Percentiles rank a stretch among this genome's conserved stretches.
phyloP scores from a whole-genome alignment of 2,888 invertebrate genomes.

The Ochropacha duplaris region DNA sequence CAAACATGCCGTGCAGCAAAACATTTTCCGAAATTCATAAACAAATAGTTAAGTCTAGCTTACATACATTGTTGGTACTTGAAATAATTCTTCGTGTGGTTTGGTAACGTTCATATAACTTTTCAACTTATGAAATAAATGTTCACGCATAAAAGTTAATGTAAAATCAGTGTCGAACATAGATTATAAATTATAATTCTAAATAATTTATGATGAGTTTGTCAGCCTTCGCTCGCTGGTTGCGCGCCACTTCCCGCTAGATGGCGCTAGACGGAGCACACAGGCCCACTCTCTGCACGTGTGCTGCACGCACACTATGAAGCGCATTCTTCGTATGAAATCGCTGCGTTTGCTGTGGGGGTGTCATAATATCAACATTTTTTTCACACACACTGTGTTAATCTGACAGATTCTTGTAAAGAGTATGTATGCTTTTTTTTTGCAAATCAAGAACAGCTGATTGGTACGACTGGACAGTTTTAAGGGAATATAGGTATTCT shows the following conservation, averaged over 20 bases:
- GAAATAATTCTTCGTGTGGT: background rate
- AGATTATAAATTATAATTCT: slow-evolving; percentile 59
- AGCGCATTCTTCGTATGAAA: slow-evolving; percentile 7
- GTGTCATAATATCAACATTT: slow-evolving; percentile 43
- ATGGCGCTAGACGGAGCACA: slow-evolving; percentile 61
- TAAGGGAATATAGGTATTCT: slow-evolving; percentile 18
- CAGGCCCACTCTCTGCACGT: slow-evolving; percentile 47
- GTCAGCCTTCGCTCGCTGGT: slow-evolving; percentile 71
- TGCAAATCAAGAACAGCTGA: slow-evolving; percentile 50
- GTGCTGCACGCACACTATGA: slow-evolving; percentile 58
- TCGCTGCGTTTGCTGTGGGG: slow-evolving; percentile 38
- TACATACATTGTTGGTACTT: slow-evolving; percentile 16
- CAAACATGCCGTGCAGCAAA: slow-evolving; percentile 58
- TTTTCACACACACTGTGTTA: slow-evolving; percentile 49
- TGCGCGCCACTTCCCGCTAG: slow-evolving; percentile 58
- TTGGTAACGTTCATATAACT: slow-evolving; percentile 1
- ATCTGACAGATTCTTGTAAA: slow-evolving; percentile 32
- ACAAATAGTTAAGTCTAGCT: slow-evolving; percentile 48
- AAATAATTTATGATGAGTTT: slow-evolving; percentile 73
- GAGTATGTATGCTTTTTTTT: slow-evolving; percentile 40
- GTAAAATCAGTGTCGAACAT: slow-evolving; percentile 24
- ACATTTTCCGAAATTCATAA: slow-evolving; percentile 72
- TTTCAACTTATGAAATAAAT: background rate
- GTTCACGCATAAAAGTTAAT: slow-evolving; percentile 3
- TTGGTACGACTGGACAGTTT: slow-evolving; percentile 48